Conservation (phyloP, 2,113 vertebrate genomes). For the Conger conger region DNA sequence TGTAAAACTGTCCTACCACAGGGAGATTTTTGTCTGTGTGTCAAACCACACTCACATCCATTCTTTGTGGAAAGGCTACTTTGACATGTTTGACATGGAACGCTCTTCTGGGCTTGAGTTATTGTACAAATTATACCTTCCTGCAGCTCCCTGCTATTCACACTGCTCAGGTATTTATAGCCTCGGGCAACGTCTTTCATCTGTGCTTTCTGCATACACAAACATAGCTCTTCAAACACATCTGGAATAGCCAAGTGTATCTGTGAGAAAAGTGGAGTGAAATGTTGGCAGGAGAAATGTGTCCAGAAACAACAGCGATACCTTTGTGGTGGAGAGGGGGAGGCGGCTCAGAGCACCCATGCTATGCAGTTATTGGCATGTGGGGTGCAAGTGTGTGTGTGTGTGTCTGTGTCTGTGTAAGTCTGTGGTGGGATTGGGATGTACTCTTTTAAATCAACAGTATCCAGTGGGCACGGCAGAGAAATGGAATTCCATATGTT, state of each 20-base stretch:
- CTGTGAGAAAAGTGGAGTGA: neutral
- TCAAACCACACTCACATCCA: constrained; percentile 31
- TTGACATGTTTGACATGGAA: constrained; percentile 25
- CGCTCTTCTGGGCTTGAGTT: constrained; percentile 43
- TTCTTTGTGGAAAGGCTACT: constrained; percentile 22
- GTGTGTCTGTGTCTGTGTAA: too few species aligned
- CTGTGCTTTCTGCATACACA: constrained; percentile 53
- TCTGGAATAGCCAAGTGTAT: constrained; percentile 50
- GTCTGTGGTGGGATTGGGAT: neutral
- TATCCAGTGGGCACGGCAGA: neutral
- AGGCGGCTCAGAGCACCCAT: too few species aligned
- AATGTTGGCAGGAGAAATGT: neutral
- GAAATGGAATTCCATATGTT: constrained; percentile 5
- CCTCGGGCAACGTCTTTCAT: constrained; percentile 63
- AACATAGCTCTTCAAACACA: constrained; percentile 58
- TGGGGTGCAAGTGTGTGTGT: neutral
- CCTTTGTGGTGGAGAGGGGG: neutral
- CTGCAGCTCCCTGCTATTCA: constrained; percentile 50
- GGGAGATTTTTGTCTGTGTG: neutral
- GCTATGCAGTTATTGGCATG: constrained; percentile 24
- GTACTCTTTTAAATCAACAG: constrained; percentile 6
- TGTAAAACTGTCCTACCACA: constrained; percentile 19
- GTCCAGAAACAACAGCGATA: constrained; percentile 25
- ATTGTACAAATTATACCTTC: constrained; percentile 55
- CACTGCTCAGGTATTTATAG: constrained; percentile 51